Percentiles rank a stretch among this genome's conserved stretches.
Conservation (phyloP, 2,797 vertebrate genomes). For the Syngnathus rostellatus region DNA sequence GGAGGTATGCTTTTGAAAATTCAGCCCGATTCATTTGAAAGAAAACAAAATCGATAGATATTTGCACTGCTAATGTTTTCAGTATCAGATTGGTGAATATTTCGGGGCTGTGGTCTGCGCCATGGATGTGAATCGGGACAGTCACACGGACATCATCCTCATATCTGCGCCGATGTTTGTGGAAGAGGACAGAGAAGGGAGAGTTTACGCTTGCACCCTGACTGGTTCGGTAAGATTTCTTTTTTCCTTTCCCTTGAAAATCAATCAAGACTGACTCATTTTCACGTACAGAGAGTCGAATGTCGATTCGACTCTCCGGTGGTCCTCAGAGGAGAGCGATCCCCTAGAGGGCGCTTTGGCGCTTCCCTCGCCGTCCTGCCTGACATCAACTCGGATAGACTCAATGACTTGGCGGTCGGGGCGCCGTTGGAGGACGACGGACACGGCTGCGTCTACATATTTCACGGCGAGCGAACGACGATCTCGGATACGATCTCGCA, state of each 20-base stretch:
- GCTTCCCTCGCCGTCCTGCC: conserved; percentile 60
- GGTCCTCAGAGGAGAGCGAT: conserved; percentile 42
- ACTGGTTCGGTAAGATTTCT: conserved; percentile 31
- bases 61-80: not conserved
- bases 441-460: conserved; percentile 71
- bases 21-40: no score
- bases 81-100: conserved; percentile 76
- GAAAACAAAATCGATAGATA: not conserved
- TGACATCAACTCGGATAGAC: conserved; percentile 61
- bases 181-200: conserved; percentile 54
- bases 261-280: not conserved
- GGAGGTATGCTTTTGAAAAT: conserved; percentile 33
- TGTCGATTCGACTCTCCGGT: conserved; percentile 31
- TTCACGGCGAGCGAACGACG: conserved; percentile 37
- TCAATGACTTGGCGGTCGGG: conserved; percentile 67
- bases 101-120: conserved; percentile 77
- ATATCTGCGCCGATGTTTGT: conserved; percentile 74
- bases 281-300: conserved; percentile 24
- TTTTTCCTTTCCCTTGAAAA: no score
- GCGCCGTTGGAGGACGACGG: conserved; percentile 68
- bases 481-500: conserved; percentile 55
- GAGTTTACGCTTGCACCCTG: conserved; percentile 57
- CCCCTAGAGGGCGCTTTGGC: conserved; percentile 63
- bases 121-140: conserved; percentile 58
- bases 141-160: conserved; percentile 63